Conservation (phyloP, 2,797 vertebrate species). For the Geotria australis region DNA sequence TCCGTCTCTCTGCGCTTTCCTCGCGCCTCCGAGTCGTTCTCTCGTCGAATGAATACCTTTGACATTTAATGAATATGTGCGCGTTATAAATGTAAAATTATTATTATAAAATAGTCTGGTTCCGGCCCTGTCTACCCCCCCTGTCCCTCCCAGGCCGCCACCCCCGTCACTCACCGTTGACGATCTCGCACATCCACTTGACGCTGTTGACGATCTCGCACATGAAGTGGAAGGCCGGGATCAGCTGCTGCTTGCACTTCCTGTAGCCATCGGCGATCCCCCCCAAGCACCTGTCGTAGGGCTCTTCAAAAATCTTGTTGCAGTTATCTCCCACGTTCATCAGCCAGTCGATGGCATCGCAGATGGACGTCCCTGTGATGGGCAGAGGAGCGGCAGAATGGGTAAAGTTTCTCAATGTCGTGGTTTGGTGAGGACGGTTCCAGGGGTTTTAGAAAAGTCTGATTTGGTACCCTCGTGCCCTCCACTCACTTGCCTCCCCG, state of each 20-base stretch:
- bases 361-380: constrained; percentile 11
- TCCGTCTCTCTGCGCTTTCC: no score
- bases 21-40: no score
- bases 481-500: constrained; percentile 27
- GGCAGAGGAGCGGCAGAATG: constrained; percentile 9
- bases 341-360: constrained; percentile 33
- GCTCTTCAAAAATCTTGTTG: constrained; percentile 27
- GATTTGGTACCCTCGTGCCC: no score
- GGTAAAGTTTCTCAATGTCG: neutral
- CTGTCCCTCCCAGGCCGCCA: no score
- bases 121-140: no score
- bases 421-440: rapidly evolving
- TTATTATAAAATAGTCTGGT: no score
- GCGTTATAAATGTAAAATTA: no score
- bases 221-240: constrained; percentile 13
- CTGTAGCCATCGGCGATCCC: constrained; percentile 16
- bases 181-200: constrained; percentile 21
- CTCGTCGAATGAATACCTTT: no score
- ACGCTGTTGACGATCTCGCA: constrained; percentile 23
- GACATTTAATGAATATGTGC: no score
- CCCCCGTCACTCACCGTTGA: constrained; percentile 9
- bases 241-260: constrained; percentile 15
- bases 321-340: constrained; percentile 19
- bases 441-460: neutral
- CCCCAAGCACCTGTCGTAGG: constrained; percentile 18